Conservation (phyloP, 2,888 invertebrate species). For the Cylloceria caligata region DNA sequence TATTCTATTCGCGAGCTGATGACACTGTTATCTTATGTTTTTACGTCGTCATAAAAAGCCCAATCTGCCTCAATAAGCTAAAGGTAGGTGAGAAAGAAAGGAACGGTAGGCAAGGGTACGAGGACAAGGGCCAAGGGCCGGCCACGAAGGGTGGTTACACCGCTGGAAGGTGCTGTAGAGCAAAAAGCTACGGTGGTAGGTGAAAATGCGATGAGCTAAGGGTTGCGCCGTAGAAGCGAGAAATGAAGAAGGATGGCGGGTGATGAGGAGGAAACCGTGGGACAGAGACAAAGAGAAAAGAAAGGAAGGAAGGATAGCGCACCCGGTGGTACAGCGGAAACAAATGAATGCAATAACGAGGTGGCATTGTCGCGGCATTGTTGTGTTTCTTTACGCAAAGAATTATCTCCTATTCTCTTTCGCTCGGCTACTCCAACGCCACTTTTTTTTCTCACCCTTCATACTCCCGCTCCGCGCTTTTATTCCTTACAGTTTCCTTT, state of each 20-base stretch:
- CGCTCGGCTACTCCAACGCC: conserved; percentile 58
- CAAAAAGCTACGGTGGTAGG: conserved; percentile 19
- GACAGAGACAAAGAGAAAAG: conserved; percentile 47
- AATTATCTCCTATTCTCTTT: conserved; percentile 72
- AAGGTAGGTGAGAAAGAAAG: conserved; percentile 12
- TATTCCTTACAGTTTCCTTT: conserved; percentile 56
- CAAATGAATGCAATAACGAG: conserved; percentile 75
- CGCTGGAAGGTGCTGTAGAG: conserved; percentile 31
- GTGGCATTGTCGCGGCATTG: conserved; percentile 71
- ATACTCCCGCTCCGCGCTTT: conserved; percentile 38
- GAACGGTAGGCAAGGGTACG: conserved; percentile 48
- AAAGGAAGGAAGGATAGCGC: conserved; percentile 38
- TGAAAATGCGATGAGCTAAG: conserved; percentile 44
- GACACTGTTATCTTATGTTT: conserved; percentile 65
- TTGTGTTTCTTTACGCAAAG: conserved; percentile 70
- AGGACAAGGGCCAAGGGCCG: conserved; percentile 52
- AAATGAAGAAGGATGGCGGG: conserved; percentile 65
- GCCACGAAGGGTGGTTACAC: conserved; percentile 36
- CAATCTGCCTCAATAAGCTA: conserved; percentile 64
- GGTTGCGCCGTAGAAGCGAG: conserved; percentile 30
- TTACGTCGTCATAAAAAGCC: conserved; percentile 62
- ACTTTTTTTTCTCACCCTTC: conserved; percentile 41
- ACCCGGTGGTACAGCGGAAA: conserved; percentile 58
- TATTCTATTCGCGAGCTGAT: conserved; percentile 50
- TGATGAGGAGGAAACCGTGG: conserved; percentile 19